Evolutionary conservation across 2,888 invertebrate genomes (phyloP).

Genomic region (Hirtodrosophila trivittata): DNA sequence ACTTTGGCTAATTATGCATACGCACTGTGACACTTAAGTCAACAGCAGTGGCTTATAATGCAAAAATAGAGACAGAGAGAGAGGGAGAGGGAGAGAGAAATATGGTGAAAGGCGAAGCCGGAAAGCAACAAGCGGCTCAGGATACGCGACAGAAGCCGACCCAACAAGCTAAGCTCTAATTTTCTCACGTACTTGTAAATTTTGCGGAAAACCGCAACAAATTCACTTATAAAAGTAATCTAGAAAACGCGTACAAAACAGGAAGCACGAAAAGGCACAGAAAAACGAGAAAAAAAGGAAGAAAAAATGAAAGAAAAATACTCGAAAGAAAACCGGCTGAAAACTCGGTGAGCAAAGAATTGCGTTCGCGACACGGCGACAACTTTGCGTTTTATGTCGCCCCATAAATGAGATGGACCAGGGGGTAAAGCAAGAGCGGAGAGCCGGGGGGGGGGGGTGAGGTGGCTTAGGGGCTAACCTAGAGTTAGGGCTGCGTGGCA

Average conservation of each 20-base stretch:
- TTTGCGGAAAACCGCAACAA: constrained; percentile 79
- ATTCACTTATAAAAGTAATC: constrained; percentile 79
- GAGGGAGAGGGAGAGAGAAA: background rate
- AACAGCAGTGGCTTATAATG: constrained; percentile 20
- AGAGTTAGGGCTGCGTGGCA: constrained; percentile 8
- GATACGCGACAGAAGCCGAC: constrained; percentile 25
- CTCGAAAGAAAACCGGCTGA: constrained; percentile 37
- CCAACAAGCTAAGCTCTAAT: constrained; percentile 72
- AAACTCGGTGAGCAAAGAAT: constrained; percentile 59
- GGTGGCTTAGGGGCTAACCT: background rate
- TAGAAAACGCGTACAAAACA: constrained; percentile 75
- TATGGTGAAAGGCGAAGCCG: constrained; percentile 19
- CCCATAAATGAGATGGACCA: constrained; percentile 19
- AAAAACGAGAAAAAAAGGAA: constrained; percentile 15
- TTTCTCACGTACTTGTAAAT: constrained; percentile 79
- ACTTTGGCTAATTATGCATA: constrained; percentile 52
- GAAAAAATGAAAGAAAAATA: constrained; percentile 32
- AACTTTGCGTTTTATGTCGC: constrained; percentile 67
- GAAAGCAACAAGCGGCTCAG: constrained; percentile 65
- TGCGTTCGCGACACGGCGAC: constrained; percentile 73
- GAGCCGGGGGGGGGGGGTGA: background rate
- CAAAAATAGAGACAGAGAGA: constrained; percentile 4
- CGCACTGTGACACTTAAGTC: constrained; percentile 40
- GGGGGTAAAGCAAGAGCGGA: constrained; percentile 2
- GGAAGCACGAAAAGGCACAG: constrained; percentile 62